Evolutionary conservation across 2,113 vertebrate species (phyloP), one percentile per base, ranked within the genome.

Genomic region (Melanerpes aurifrons): DNA sequence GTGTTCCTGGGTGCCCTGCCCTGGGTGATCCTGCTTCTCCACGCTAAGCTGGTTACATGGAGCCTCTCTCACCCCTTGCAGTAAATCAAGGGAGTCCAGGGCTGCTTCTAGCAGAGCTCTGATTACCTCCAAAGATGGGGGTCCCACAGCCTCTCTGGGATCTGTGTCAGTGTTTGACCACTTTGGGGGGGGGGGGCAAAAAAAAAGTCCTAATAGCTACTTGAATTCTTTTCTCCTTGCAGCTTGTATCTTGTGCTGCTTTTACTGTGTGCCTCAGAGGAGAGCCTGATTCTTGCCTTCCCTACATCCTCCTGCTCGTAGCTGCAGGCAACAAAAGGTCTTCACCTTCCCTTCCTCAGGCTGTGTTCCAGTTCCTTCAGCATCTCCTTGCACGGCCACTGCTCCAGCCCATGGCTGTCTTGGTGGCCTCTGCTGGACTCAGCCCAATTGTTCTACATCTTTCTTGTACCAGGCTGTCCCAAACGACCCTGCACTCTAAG

Each of bases 151-250:
- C 50, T 68, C 32, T 56, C 40, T 40, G 40, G 40, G 40, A 40
- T 40, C 40, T 40, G 40, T 40, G 40, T 12, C 40, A 40, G 40
- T 40, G 40, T 64, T 25, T 35, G 64, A 62, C 6, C n/a, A 31
- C 58, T 43, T 15, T 71, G 22, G 50, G 0, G 64, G 28, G 11
- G 29, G 47, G 6, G 3, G 26, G 16, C 15, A 32, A 9, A 3
- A 19, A 28, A 18, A 6, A 48, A 56, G 11, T 62, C 32, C 17
- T 64, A 9, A 29, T 59, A 32, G 6, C 54, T 81, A 24, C 47
- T 80, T 58, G 66, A 76, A 21, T 81, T 80, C 71, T 70, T 72
- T 32, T 87, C 87, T 87, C 84, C 32, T 63, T 63, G 32, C 22
- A 63, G 43, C 19, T 64, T 73, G 9, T 73, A 14, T 73, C 47